These are phyloP conservation scores for Trichoplusia ni DNA, from an alignment of 1,140 invertebrate genomes.

Conservation along the genomic window DNA sequence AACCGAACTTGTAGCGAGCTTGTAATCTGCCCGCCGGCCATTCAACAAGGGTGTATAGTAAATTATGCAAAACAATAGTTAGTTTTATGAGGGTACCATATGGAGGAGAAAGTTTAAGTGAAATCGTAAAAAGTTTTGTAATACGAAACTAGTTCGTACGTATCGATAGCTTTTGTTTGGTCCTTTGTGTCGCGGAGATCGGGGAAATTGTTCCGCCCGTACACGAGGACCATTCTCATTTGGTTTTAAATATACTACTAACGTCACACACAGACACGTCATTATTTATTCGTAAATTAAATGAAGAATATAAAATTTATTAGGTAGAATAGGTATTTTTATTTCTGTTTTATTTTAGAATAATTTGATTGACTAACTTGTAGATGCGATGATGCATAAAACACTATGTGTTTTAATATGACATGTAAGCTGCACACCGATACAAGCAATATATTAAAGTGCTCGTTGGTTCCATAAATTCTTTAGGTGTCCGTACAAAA, in stretches of 20 bases:
- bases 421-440: too few species aligned
- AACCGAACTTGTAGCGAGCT: background rate
- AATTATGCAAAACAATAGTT: conserved; percentile 18
- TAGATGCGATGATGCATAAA: too few species aligned
- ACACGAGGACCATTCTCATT: background rate
- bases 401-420: too few species aligned
- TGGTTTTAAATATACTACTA: too few species aligned
- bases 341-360: too few species aligned
- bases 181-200: background rate
- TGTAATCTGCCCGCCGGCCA: background rate
- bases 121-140: conserved; percentile 27
- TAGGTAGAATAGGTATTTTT: too few species aligned
- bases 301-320: too few species aligned
- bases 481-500: too few species aligned
- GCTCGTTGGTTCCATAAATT: too few species aligned
- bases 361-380: too few species aligned
- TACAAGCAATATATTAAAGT: background rate
- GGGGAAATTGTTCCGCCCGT: background rate
- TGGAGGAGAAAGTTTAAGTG: conserved; percentile 18
- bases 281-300: too few species aligned
- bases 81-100: conserved; percentile 21
- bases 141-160: background rate
- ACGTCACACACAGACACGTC: too few species aligned
- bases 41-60: conserved; percentile 6
- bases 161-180: conserved; percentile 17